A percentile compares a stretch with the other conserved stretches of the same genome.
These are phyloP conservation scores for Myotis findleyi DNA, from an alignment of 2,797 vertebrate species.

Conservation along the genomic window DNA sequence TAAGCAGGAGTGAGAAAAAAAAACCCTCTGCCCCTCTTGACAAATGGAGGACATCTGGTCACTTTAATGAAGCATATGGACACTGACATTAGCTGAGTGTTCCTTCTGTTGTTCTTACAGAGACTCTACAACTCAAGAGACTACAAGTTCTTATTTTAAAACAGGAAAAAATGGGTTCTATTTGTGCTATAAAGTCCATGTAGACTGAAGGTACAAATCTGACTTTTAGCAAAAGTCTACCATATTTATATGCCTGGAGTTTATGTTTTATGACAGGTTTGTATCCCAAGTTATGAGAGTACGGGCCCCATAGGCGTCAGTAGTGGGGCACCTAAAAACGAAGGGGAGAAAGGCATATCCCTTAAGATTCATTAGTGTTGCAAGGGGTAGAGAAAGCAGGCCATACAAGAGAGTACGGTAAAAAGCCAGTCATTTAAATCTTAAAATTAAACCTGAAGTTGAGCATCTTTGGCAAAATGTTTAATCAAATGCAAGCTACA, in stretches of 20 bases:
- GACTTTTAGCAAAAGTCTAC: neutral
- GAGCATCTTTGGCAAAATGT: neutral
- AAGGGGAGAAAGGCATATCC: neutral
- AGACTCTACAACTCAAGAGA: conserved; percentile 61
- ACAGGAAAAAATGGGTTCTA: neutral
- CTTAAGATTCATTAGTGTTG: neutral
- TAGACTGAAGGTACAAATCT: conserved; percentile 14
- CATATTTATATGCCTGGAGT: conserved; percentile 4
- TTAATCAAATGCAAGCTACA: neutral
- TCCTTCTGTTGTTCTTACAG: conserved; percentile 70
- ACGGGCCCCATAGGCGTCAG: neutral
- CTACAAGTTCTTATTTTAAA: conserved; percentile 60
- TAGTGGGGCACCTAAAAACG: neutral
- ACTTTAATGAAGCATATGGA: conserved; percentile 72
- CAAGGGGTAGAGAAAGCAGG: neutral
- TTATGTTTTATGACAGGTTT: conserved; percentile 9
- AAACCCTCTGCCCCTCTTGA: conserved; percentile 1
- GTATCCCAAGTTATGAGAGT: neutral
- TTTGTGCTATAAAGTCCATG: conserved; percentile 47
- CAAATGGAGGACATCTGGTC: conserved; percentile 72
- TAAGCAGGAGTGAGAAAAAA: neutral
- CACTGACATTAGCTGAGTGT: conserved; percentile 54
- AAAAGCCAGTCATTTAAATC: neutral
- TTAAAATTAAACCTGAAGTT: neutral
- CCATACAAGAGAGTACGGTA: neutral